Evolutionary conservation across 2,113 vertebrate species (phyloP).

Genomic region (Rhea americana): DNA sequence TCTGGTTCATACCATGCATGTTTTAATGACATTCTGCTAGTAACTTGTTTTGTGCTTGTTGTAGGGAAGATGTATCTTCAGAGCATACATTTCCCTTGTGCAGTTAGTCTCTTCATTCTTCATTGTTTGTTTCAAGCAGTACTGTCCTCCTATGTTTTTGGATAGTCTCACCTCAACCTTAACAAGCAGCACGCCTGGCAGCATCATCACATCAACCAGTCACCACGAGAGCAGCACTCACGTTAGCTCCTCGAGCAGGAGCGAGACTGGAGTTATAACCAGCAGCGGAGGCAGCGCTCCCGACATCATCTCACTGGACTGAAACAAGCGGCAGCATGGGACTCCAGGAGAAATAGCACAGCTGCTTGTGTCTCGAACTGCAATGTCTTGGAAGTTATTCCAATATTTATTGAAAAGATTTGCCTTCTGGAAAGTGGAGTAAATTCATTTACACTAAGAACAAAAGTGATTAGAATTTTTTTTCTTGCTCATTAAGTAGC

Average conservation of each 20-base stretch:
- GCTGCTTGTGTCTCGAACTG: constrained; percentile 25
- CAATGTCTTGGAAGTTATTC: constrained; percentile 28
- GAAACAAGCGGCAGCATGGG: constrained; percentile 18
- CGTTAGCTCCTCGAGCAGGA: constrained; percentile 79
- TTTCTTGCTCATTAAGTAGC: neutral
- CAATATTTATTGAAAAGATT: constrained; percentile 77
- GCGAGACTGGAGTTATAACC: constrained; percentile 83
- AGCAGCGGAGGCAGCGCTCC: constrained; percentile 79
- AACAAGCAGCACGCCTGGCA: constrained; percentile 82
- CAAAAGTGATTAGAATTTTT: neutral
- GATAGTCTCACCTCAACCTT: constrained; percentile 91
- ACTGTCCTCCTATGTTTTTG: constrained; percentile 95
- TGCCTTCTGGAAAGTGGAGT: constrained; percentile 18
- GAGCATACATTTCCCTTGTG: constrained; percentile 28
- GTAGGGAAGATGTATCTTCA: constrained; percentile 34
- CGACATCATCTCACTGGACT: constrained; percentile 95
- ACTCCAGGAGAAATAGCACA: constrained; percentile 38
- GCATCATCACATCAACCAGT: constrained; percentile 82
- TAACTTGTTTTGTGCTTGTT: neutral
- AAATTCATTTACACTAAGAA: constrained; percentile 13
- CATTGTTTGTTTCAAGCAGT: constrained; percentile 90
- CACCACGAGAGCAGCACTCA: constrained; percentile 77
- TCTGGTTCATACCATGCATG: fast-evolving
- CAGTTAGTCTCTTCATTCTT: constrained; percentile 75
- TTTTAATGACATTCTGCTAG: fast-evolving